These are phyloP conservation scores for Accipiter virgatus DNA, from an alignment of 2,113 vertebrate species.

Conservation along the genomic window DNA sequence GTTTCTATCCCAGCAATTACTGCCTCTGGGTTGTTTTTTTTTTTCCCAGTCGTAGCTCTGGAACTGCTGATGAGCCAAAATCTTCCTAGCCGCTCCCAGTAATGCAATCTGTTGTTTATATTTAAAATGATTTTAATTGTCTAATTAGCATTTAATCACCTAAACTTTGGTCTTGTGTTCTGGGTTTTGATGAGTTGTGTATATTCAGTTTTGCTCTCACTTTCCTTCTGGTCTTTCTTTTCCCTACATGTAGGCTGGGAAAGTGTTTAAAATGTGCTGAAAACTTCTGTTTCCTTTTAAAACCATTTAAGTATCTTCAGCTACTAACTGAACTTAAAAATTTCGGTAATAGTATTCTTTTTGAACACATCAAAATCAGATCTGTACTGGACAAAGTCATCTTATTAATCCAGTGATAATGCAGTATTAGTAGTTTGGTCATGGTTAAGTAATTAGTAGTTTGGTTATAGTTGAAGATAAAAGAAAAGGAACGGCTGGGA, in stretches of 20 bases:
- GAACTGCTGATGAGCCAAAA: slow-evolving; percentile 30
- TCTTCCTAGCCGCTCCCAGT: background rate
- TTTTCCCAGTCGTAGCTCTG: background rate
- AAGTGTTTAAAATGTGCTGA: background rate
- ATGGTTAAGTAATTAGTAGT: background rate
- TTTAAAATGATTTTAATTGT: slow-evolving; percentile 48
- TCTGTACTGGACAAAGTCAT: background rate
- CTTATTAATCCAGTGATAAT: background rate
- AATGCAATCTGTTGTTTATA: slow-evolving; percentile 41
- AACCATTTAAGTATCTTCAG: background rate
- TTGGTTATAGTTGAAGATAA: background rate
- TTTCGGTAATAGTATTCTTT: background rate
- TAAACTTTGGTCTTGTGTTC: background rate
- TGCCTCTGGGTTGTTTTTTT: background rate
- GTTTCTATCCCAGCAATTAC: background rate
- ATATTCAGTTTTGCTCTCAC: background rate
- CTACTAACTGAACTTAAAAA: background rate
- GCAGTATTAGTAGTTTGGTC: background rate
- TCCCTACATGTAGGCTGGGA: background rate
- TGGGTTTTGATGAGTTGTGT: slow-evolving; percentile 9
- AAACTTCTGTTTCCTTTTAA: background rate
- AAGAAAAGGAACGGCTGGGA: background rate
- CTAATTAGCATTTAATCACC: slow-evolving; percentile 45
- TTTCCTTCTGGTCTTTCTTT: background rate
- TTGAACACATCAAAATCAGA: background rate